Evolutionary conservation across 1,140 invertebrate species (phyloP), one percentile per base, ranked within the genome.

Genomic region (Sitophilus oryzae): DNA sequence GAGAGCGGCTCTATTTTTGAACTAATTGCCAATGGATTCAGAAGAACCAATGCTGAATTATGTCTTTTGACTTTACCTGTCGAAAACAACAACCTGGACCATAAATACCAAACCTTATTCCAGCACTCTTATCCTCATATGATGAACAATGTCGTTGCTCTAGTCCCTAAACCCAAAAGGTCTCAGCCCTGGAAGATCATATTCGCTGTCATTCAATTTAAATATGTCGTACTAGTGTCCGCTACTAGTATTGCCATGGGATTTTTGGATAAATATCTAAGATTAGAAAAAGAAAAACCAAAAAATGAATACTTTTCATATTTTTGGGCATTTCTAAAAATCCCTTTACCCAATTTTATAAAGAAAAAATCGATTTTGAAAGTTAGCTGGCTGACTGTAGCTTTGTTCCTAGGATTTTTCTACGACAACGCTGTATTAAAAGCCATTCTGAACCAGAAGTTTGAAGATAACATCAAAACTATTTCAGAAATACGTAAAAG

Each of bases 81-180:
- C 5, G 25, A 6, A 11, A 5, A 30, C 5, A 30, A 30, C 11
- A 30, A 11, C 5, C 5, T 30, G 25, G 5, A 6, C 5, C 5
- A 30, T 6, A 30, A 6, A 11, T 6, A 30, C 25, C 25, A 11
- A 11, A 11, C 5, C 11, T 30, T 30, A 5, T 11, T 30, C 5
- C 5, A 30, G 5, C 25, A 30, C 38, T 40, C 38, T 5, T 40
- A 40, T 14, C 38, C 38, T 15, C 38, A 40, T 14, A 40, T 40
- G 38, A 20, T 40, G 14, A 40, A 40, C 38, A 40, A 40, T 14
- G 19, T 40, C 5, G 38, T 40, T 5, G 38, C 38, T 40, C 18
- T 40, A 14, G 38, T 40, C 4, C 38, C 38, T 8, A 40, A 40
- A 40, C 18, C 38, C 5, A 15, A 40, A 20, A 5, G n/a, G 14